Conservation (phyloP, 2,888 invertebrate species). For the Cataglyphis livida region DNA sequence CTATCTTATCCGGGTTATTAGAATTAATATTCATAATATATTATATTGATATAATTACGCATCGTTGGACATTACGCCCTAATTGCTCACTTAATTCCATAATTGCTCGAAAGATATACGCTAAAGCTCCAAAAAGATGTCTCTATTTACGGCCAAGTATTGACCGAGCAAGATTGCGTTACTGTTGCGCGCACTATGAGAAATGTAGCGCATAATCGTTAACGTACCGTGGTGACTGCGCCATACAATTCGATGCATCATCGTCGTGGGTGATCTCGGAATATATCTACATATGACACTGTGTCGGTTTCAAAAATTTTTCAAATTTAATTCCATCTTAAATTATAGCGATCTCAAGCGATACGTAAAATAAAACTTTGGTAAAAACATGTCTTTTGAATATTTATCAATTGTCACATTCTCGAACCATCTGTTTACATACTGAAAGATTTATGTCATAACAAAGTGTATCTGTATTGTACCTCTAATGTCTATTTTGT, state of each 20-base stretch:
- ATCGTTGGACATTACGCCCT: conserved; percentile 14
- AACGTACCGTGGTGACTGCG: conserved; percentile 33
- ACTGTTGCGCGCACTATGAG: conserved; percentile 17
- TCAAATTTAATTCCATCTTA: background rate
- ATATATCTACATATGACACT: conserved; percentile 24
- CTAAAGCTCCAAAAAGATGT: background rate
- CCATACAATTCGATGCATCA: conserved; percentile 39
- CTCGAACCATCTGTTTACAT: background rate
- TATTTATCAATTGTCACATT: background rate
- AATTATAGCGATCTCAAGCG: background rate
- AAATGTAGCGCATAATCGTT: conserved; percentile 48
- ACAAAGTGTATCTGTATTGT: background rate
- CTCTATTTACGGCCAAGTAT: background rate
- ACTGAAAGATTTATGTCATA: background rate
- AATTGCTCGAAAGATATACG: conserved; percentile 24
- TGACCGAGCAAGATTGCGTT: background rate
- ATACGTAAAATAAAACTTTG: background rate
- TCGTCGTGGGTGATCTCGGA: conserved; percentile 35
- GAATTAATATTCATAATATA: conserved; percentile 24
- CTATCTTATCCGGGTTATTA: conserved; percentile 12
- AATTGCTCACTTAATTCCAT: conserved; percentile 39
- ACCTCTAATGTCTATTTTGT: background rate
- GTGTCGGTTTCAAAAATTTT: background rate
- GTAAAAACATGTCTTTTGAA: background rate
- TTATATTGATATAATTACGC: conserved; percentile 42